Evolutionary conservation across 2,113 vertebrate genomes (phyloP).

Genomic region (Guaruba guarouba): DNA sequence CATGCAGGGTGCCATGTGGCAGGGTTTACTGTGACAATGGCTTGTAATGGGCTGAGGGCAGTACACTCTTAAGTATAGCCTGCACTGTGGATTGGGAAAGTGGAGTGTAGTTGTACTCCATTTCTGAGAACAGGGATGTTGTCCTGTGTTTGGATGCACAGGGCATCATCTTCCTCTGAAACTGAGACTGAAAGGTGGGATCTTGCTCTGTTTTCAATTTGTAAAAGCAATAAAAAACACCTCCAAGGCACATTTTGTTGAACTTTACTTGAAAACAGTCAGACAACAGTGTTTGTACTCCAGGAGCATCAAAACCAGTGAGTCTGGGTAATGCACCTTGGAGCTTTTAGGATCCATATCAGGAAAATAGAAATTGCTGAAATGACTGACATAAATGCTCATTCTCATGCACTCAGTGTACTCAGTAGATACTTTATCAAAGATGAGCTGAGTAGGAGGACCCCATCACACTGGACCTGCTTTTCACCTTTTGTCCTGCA

Average conservation of each 20-base stretch:
- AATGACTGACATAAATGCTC: neutral
- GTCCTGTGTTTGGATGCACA: neutral
- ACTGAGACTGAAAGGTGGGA: neutral
- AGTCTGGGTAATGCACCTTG: neutral
- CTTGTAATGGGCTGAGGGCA: neutral
- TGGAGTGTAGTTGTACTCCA: neutral
- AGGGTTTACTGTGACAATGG: accelerated
- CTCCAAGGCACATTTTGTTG: neutral
- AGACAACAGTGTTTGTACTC: neutral
- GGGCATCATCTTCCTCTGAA: neutral
- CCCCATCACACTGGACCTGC: neutral
- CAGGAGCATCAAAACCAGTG: neutral
- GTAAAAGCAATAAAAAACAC: neutral
- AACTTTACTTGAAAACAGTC: neutral
- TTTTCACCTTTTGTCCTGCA: neutral
- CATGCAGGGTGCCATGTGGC: neutral
- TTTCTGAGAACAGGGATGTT: neutral
- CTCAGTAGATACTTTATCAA: neutral
- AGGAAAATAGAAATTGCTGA: neutral
- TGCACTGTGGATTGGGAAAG: neutral
- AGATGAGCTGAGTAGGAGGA: neutral
- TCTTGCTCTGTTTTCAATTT: neutral
- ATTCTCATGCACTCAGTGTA: neutral
- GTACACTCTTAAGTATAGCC: neutral
- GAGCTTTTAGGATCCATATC: neutral